Base-by-base conservation (phyloP, 1,140 invertebrate genomes). In the Lethrus apterus region DNA sequence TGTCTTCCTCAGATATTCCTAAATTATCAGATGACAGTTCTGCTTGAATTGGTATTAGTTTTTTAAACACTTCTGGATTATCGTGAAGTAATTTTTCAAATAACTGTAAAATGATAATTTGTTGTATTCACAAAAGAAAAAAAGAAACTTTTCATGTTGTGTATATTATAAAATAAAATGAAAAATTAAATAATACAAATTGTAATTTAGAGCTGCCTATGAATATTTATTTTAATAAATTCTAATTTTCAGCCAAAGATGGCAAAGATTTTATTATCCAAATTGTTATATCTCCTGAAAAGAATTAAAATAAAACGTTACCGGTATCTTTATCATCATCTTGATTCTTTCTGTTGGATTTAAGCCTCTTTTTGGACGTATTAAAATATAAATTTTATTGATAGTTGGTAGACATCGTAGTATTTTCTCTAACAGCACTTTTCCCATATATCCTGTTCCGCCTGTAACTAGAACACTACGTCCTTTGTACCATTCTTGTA, bases 21-120 rank as follows among this genome's bases (percentile, higher is more conserved):
- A 84, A 66, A 21, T 69, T 62, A 11, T 59, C 52, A 4, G 47
- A 52, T n/a, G 60, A 63, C 14, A 72, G 44, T 43, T 72, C 70
- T 0, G 70, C 72, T 30, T 62, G 56, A 7, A 73, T 54, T 0
- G 70, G 69, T 7, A 70, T 56, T 1, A 92, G 57, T 65, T 89
- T 87, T 7, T 75, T 67, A 18, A 78, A 67, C 42, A 72, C 61
- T 2, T 69, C 58, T 2, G 74, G 70, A 7, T 59, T 58, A 21
- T 66, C 51, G 32, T 66, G 54, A 10, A 66, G 59, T 11, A 77
- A 20, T 47, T 58, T 66, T 2, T 75, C 65, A 44, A 75, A 77
- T 17, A 70, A 31, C 72, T 76, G 13, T 2, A 26, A 26, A 7
- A 7, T 7, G n/a, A 7, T 26, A 7, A n/a, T n/a, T n/a, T n/a